Percentiles rank a stretch among this genome's conserved stretches.
Conservation (phyloP, 1,140 invertebrate genomes). For the Dufourea novaeangliae region DNA sequence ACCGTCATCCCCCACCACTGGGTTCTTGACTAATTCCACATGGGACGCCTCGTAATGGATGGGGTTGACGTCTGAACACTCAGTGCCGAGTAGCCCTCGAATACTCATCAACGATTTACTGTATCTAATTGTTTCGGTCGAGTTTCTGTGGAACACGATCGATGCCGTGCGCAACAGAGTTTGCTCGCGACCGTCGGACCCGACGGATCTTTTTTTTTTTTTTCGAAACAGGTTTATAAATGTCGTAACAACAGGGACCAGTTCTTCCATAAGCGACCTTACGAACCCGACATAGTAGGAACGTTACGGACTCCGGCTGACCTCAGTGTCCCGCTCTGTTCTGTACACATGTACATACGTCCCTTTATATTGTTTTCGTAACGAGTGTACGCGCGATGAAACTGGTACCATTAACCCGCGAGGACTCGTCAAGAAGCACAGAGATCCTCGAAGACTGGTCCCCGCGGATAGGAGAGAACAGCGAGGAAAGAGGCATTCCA, state of each 20-base stretch:
- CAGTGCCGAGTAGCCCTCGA: too few species aligned
- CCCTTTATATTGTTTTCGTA: constrained; percentile 71
- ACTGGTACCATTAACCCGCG: constrained; percentile 73
- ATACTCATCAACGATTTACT: too few species aligned
- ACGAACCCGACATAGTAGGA: constrained; percentile 64
- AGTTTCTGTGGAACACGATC: too few species aligned
- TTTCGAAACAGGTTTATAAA: constrained; percentile 62
- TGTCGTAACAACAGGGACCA: constrained; percentile 66
- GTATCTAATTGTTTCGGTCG: too few species aligned
- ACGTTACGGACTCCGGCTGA: constrained; percentile 55
- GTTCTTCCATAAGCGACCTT: constrained; percentile 70
- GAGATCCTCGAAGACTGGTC: constrained; percentile 33
- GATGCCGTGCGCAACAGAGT: background rate
- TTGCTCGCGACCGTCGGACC: background rate
- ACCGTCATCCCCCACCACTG: too few species aligned
- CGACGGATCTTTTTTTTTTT: constrained; percentile 28
- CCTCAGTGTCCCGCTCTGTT: constrained; percentile 69
- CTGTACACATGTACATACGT: too few species aligned
- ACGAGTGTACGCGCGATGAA: constrained; percentile 68
- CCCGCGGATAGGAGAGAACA: constrained; percentile 14
- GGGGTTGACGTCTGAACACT: too few species aligned
- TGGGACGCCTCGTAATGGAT: too few species aligned
- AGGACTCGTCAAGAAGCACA: constrained; percentile 21
- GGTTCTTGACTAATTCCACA: too few species aligned
- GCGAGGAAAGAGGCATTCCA: constrained; percentile 2